Conservation (phyloP, 1,140 invertebrate species). For the Drosophila pandora region DNA sequence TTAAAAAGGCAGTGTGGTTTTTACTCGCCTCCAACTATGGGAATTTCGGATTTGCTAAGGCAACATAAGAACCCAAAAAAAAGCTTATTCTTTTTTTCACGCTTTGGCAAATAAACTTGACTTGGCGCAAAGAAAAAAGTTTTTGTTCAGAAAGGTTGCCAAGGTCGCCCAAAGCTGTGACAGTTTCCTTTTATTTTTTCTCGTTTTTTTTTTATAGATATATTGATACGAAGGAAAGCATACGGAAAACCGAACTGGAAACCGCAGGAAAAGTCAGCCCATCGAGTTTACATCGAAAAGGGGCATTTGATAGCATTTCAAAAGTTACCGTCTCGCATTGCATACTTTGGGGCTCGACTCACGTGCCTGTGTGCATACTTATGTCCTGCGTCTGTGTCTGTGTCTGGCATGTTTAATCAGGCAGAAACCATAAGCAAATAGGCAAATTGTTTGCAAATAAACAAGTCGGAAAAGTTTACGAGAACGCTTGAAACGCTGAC, state of each 20-base stretch:
- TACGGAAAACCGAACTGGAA: constrained; percentile 7
- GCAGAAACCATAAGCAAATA: constrained; percentile 63
- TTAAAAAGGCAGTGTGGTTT: constrained; percentile 21
- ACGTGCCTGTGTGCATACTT: constrained; percentile 20
- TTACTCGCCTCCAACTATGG: background rate
- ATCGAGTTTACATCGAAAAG: constrained; percentile 29
- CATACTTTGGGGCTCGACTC: constrained; percentile 30
- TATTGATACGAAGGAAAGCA: constrained; percentile 26
- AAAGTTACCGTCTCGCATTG: constrained; percentile 42
- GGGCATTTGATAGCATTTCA: constrained; percentile 55
- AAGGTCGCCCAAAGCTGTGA: constrained; percentile 30
- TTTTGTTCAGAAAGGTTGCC: constrained; percentile 30
- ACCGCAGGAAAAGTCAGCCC: constrained; percentile 6
- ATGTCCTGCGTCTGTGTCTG: constrained; percentile 43
- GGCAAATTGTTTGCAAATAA: constrained; percentile 53
- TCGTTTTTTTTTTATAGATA: background rate
- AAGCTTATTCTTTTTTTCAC: constrained; percentile 29
- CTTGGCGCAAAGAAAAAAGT: constrained; percentile 1
- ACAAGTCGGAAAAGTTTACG: constrained; percentile 44
- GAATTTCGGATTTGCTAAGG: constrained; percentile 3
- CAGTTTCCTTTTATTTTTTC: constrained; percentile 28
- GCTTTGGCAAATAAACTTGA: constrained; percentile 37
- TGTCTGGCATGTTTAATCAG: constrained; percentile 69
- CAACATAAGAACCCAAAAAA: background rate
- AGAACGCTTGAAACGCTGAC: constrained; percentile 22